Percentiles rank a stretch among this genome's conserved stretches.
Conservation (phyloP, 2,113 vertebrate species). For the Phylloscopus trochilus region DNA sequence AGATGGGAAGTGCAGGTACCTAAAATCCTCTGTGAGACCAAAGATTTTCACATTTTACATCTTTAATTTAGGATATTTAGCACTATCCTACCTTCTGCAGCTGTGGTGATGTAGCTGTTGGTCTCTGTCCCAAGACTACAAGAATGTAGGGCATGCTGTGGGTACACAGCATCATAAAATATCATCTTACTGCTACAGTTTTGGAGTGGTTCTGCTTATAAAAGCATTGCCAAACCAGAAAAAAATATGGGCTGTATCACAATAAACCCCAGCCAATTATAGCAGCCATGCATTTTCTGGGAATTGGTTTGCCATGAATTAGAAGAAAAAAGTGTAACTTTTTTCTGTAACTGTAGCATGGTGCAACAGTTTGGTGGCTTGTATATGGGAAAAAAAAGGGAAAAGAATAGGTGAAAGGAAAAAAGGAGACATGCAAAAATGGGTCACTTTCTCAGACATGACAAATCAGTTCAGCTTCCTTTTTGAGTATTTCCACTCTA, state of each 20-base stretch:
- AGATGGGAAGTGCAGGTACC: background rate
- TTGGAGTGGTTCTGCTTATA: background rate
- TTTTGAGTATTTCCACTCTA: background rate
- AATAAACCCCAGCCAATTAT: background rate
- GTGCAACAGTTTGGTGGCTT: background rate
- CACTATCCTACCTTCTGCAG: background rate
- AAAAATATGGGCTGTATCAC: background rate
- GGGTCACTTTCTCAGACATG: background rate
- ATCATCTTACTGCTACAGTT: background rate
- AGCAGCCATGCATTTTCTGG: background rate
- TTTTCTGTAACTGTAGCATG: background rate
- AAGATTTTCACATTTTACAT: background rate
- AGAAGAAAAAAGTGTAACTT: background rate
- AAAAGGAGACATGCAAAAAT: background rate
- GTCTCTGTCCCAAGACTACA: background rate
- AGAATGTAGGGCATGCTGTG: background rate
- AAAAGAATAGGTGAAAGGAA: background rate
- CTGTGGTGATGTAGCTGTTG: background rate
- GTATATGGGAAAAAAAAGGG: background rate
- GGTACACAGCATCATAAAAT: background rate
- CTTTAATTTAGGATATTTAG: background rate
- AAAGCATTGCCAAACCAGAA: background rate
- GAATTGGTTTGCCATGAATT: background rate
- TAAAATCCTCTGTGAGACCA: background rate
- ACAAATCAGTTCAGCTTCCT: background rate